phyloP scores from a whole-genome alignment of 2,113 vertebrate species.

The Oryzias javanicus region DNA sequence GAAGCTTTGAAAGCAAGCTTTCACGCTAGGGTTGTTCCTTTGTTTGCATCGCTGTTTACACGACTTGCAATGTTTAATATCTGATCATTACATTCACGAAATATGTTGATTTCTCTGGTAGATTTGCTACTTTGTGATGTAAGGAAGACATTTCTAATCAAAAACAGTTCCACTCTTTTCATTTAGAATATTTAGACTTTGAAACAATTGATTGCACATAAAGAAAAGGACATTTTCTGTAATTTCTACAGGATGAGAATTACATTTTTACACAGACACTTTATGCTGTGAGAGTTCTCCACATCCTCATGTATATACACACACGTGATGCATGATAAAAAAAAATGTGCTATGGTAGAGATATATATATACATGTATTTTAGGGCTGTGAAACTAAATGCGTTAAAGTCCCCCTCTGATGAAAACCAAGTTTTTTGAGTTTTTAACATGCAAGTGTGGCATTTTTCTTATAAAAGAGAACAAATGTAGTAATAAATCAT shows the following conservation, averaged over 20 bases:
- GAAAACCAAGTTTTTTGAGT: too few species aligned
- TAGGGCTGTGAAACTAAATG: too few species aligned
- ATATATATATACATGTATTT: too few species aligned
- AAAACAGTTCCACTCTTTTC: background rate
- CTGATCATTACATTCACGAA: conserved; percentile 16
- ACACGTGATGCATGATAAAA: too few species aligned
- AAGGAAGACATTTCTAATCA: background rate
- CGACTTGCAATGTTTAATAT: conserved; percentile 23
- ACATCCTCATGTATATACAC: too few species aligned
- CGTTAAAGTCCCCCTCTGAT: too few species aligned
- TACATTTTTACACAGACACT: background rate
- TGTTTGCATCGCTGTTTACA: conserved; percentile 23
- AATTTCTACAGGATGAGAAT: background rate
- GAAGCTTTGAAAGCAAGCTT: conserved; percentile 20
- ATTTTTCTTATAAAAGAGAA: too few species aligned
- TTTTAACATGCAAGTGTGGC: too few species aligned
- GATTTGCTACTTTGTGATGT: conserved; percentile 1
- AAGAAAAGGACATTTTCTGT: background rate
- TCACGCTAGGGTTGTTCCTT: conserved; percentile 34
- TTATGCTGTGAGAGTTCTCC: background rate
- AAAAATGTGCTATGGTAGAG: too few species aligned
- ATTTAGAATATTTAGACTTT: background rate
- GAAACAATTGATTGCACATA: background rate
- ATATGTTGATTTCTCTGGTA: conserved; percentile 16
- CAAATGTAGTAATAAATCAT: too few species aligned